Evolutionary conservation across 2,113 vertebrate genomes (phyloP).

Genomic region (Ascaphus truei): DNA sequence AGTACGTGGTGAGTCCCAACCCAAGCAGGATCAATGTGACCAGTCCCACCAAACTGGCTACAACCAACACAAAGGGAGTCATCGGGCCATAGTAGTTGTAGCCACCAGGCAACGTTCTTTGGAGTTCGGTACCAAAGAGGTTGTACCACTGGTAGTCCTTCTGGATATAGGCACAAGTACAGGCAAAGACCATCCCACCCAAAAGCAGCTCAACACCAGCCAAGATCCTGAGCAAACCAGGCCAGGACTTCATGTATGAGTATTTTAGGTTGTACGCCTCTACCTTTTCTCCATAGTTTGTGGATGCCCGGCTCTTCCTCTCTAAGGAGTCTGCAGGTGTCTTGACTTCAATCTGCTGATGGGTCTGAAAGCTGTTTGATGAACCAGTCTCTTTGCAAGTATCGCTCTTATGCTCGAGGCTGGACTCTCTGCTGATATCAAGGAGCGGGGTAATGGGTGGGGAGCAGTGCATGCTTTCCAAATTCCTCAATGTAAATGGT

Average conservation of each 20-base stretch:
- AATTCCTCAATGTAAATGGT: neutral
- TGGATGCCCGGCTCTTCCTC: constrained; percentile 50
- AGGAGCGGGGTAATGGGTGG: constrained; percentile 56
- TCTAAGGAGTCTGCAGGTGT: constrained; percentile 44
- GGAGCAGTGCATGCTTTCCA: constrained; percentile 52
- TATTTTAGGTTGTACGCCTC: constrained; percentile 58
- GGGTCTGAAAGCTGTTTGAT: neutral
- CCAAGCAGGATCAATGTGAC: constrained; percentile 57
- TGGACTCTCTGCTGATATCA: constrained; percentile 29
- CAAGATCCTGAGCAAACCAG: constrained; percentile 58
- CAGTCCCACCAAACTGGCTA: constrained; percentile 59
- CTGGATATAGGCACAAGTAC: constrained; percentile 65
- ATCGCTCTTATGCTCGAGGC: neutral
- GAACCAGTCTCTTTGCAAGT: neutral
- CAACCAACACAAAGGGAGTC: constrained; percentile 66
- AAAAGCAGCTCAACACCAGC: constrained; percentile 66
- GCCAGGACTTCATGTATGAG: constrained; percentile 63
- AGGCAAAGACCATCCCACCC: constrained; percentile 66
- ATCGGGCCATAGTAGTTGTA: constrained; percentile 66
- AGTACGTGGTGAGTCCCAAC: constrained; percentile 67
- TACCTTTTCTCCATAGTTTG: constrained; percentile 55
- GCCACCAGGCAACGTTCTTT: constrained; percentile 45
- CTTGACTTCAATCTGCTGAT: neutral
- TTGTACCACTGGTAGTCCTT: constrained; percentile 71
- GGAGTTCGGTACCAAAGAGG: constrained; percentile 40